Conservation (phyloP, 2,888 invertebrate species). For the Muscina levida region DNA sequence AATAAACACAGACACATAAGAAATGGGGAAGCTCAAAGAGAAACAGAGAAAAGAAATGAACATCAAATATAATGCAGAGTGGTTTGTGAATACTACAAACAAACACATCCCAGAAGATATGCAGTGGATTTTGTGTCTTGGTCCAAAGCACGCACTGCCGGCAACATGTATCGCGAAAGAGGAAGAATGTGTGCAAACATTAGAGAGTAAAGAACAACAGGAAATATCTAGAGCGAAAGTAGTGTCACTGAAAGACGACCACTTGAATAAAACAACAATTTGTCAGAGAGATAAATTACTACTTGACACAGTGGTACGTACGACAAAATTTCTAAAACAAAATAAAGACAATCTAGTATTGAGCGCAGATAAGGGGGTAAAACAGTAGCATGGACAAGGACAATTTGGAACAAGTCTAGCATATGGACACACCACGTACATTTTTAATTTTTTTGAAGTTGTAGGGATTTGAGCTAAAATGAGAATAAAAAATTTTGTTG, state of each 20-base stretch:
- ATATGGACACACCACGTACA: no score
- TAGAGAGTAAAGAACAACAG: constrained; percentile 7
- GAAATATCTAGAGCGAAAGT: constrained; percentile 3
- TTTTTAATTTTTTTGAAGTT: no score
- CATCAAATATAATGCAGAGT: no score
- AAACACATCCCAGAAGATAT: neutral
- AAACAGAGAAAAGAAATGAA: no score
- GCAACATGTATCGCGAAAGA: neutral
- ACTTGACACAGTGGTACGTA: neutral
- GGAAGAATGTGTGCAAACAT: neutral
- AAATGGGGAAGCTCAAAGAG: no score
- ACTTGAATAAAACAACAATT: neutral
- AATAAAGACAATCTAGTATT: neutral
- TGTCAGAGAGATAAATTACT: neutral
- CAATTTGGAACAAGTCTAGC: no score
- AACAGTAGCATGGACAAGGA: no score
- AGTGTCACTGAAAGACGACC: neutral
- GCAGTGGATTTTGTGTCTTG: neutral
- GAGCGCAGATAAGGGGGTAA: no score
- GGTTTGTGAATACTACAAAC: neutral
- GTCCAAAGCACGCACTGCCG: neutral
- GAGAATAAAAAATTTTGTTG: no score
- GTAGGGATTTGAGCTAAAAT: no score
- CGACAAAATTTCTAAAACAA: constrained; percentile 3
- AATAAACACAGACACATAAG: no score